phyloP scores from a whole-genome alignment of 2,797 vertebrate genomes.

The Cirrhinus molitorella region DNA sequence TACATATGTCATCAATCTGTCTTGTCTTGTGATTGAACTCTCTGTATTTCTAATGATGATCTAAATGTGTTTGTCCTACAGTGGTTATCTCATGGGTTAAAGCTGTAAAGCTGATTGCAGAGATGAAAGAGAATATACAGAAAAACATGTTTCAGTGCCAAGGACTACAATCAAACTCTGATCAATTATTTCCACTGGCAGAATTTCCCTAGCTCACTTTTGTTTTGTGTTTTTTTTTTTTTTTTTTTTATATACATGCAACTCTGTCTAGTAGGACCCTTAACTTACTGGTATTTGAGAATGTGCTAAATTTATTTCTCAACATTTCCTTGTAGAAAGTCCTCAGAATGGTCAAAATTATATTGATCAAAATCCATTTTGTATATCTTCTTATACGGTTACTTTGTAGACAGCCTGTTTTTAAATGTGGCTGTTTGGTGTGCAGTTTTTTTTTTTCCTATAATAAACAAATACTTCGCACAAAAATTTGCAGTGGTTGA shows the following conservation, averaged over 20 bases:
- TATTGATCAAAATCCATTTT: conserved; percentile 25
- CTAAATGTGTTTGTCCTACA: conserved; percentile 69
- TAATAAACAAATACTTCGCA: conserved; percentile 77
- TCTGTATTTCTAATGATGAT: conserved; percentile 19
- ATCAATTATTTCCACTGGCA: neutral
- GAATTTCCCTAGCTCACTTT: neutral
- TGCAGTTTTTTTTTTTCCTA: conserved; percentile 66
- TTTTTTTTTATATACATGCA: neutral
- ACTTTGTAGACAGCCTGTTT: conserved; percentile 58
- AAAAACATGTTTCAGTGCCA: conserved; percentile 45
- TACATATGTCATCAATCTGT: neutral
- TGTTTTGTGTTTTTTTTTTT: neutral
- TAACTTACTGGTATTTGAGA: neutral
- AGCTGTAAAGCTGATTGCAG: conserved; percentile 45
- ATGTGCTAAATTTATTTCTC: neutral
- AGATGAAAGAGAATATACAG: neutral
- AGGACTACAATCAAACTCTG: conserved; percentile 23
- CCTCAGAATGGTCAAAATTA: neutral
- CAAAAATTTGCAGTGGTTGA: neutral
- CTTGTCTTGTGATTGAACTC: too few species aligned
- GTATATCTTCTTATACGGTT: conserved; percentile 37
- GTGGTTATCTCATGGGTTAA: conserved; percentile 97
- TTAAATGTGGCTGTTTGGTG: conserved; percentile 54
- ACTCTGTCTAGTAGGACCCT: neutral
- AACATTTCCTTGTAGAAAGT: neutral